Evolutionary conservation across 2,797 vertebrate species (phyloP).

Genomic region (Sebastes cheni): DNA sequence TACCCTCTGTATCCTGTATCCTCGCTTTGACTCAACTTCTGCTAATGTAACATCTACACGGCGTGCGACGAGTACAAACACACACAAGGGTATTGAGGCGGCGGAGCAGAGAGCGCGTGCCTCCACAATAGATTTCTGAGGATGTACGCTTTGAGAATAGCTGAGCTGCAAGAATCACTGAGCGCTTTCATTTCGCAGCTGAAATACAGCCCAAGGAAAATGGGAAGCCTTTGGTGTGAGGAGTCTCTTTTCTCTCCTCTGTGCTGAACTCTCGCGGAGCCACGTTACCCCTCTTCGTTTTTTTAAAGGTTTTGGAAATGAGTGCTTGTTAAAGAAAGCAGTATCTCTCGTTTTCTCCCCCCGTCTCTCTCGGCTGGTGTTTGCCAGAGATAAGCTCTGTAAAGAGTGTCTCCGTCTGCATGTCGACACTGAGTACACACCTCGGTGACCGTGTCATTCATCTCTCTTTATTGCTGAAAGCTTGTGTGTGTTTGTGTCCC

Average conservation of each 20-base stretch:
- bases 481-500: neutral
- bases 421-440: conserved; percentile 42
- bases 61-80: neutral
- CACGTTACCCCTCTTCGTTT: neutral
- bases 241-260: conserved; percentile 30
- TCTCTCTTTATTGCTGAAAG: conserved; percentile 44
- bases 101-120: neutral
- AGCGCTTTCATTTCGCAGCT: conserved; percentile 40
- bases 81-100: neutral
- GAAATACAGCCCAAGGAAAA: conserved; percentile 47
- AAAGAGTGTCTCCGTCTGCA: conserved; percentile 56
- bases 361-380: conserved; percentile 48
- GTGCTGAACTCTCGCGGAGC: neutral
- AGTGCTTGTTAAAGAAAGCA: conserved; percentile 13
- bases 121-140: conserved; percentile 17
- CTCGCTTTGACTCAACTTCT: neutral
- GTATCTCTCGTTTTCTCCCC: conserved; percentile 30
- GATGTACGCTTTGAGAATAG: conserved; percentile 33
- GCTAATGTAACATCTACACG: neutral
- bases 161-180: conserved; percentile 46
- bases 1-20: neutral
- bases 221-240: conserved; percentile 39
- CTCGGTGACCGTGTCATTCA: conserved; percentile 55
- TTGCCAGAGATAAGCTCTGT: conserved; percentile 65
- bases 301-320: conserved; percentile 2